phyloP scores from a whole-genome alignment of 2,797 vertebrate species.

The Notolabrus celidotus region DNA sequence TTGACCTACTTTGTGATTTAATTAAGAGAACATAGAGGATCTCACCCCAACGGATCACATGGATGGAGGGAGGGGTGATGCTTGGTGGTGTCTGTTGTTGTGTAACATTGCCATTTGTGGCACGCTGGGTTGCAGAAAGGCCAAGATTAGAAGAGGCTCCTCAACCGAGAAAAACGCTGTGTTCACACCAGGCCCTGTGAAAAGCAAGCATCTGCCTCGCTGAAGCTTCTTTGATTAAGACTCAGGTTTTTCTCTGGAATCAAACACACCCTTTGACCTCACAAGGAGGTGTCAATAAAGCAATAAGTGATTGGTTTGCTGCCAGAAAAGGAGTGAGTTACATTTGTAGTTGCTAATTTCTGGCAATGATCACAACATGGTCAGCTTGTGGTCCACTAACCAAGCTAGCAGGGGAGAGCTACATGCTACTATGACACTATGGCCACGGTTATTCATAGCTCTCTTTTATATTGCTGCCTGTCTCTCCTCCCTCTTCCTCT shows the following conservation, averaged over 20 bases:
- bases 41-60: conserved; percentile 51
- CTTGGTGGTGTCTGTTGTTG: conserved; percentile 51
- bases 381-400: conserved; percentile 51
- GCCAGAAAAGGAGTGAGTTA: not conserved
- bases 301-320: not conserved
- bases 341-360: conserved; percentile 16
- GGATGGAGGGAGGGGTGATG: conserved; percentile 47
- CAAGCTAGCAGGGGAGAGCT: conserved; percentile 33
- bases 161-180: conserved; percentile 28
- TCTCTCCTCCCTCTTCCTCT: conserved; percentile 58
- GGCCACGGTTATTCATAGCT: conserved; percentile 68
- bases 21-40: conserved; percentile 64
- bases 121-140: conserved; percentile 28
- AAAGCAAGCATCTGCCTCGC: conserved; percentile 5
- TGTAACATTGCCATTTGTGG: conserved; percentile 65
- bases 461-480: conserved; percentile 61
- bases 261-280: conserved; percentile 12
- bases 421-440: conserved; percentile 37
- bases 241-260: not conserved
- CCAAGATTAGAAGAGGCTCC: conserved; percentile 14
- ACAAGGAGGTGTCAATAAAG: conserved; percentile 8
- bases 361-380: conserved; percentile 21
- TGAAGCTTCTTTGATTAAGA: not conserved
- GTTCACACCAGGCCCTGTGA: not conserved
- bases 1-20: conserved; percentile 76